Conservation (phyloP, 2,797 vertebrate genomes). For the Characodon lateralis region DNA sequence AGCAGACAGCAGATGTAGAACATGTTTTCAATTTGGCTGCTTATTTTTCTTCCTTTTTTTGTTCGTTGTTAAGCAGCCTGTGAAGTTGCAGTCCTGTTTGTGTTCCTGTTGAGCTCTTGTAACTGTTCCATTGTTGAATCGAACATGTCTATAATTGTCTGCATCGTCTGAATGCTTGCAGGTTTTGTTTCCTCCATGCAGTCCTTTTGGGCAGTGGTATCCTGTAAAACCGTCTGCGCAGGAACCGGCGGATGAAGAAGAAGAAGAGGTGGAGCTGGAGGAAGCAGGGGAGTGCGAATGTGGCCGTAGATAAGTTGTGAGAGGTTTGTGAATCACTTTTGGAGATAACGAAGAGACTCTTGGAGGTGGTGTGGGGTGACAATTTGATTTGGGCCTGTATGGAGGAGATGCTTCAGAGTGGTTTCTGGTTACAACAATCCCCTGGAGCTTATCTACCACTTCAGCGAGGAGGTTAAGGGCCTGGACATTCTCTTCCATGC, state of each 20-base stretch:
- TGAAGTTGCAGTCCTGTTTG: constrained; percentile 35
- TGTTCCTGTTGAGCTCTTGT: constrained; percentile 22
- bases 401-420: not conserved
- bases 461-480: constrained; percentile 70
- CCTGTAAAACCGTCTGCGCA: constrained; percentile 15
- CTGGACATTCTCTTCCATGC: constrained; percentile 69
- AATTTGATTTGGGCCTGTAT: not conserved
- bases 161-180: not conserved
- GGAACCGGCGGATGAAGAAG: constrained; percentile 51
- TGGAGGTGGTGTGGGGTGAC: constrained; percentile 36
- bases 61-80: constrained; percentile 64
- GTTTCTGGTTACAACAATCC: constrained; percentile 61
- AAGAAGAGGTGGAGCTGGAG: constrained; percentile 24
- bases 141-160: constrained; percentile 25
- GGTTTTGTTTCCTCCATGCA: constrained; percentile 17
- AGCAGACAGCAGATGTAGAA: not conserved
- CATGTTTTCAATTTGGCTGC: constrained; percentile 19
- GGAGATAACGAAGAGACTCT: constrained; percentile 51
- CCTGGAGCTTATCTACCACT: constrained; percentile 78
- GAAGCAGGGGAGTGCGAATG: constrained; percentile 30
- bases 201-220: not conserved
- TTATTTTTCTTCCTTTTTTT: constrained; percentile 71
- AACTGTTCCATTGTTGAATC: constrained; percentile 47
- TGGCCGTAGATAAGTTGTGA: constrained; percentile 15
- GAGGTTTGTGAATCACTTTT: constrained; percentile 26